phyloP scores from a whole-genome alignment of 2,113 vertebrate genomes.

The Sylvia atricapilla region DNA sequence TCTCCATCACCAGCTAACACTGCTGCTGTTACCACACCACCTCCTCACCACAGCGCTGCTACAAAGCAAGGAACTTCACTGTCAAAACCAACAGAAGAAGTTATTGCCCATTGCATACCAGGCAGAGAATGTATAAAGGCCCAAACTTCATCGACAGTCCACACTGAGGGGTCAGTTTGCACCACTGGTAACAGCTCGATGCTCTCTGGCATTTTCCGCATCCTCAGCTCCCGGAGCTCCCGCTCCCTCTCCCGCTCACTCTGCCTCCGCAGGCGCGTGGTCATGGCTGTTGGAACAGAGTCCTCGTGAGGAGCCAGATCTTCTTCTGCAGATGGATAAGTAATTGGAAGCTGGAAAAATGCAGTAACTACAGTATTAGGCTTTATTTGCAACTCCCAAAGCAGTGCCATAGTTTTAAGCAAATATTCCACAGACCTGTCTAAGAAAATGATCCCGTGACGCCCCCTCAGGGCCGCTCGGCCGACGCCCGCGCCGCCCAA shows the following conservation, averaged over 20 bases:
- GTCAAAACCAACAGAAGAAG: background rate
- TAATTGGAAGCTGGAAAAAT: constrained; percentile 81
- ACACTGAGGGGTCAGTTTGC: constrained; percentile 84
- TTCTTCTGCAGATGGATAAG: constrained; percentile 81
- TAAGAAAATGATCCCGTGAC: constrained; percentile 82
- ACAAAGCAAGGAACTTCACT: background rate
- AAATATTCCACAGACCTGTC: constrained; percentile 84
- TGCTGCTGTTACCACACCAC: background rate
- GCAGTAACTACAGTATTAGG: constrained; percentile 73
- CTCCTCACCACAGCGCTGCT: background rate
- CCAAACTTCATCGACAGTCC: constrained; percentile 96
- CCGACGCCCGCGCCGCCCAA: constrained; percentile 84
- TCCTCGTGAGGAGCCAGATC: constrained; percentile 78
- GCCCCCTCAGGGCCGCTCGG: constrained; percentile 79
- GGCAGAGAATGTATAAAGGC: constrained; percentile 92
- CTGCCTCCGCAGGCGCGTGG: constrained; percentile 83
- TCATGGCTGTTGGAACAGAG: constrained; percentile 80
- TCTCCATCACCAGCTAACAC: background rate
- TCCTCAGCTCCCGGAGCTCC: constrained; percentile 77
- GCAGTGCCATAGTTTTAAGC: constrained; percentile 57
- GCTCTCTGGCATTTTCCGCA: constrained; percentile 79
- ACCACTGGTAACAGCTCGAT: constrained; percentile 76
- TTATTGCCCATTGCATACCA: constrained; percentile 73
- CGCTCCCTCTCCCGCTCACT: constrained; percentile 77
- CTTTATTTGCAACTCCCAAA: constrained; percentile 64